Conservation (phyloP, 2,888 invertebrate species). For the Noctua janthina region DNA sequence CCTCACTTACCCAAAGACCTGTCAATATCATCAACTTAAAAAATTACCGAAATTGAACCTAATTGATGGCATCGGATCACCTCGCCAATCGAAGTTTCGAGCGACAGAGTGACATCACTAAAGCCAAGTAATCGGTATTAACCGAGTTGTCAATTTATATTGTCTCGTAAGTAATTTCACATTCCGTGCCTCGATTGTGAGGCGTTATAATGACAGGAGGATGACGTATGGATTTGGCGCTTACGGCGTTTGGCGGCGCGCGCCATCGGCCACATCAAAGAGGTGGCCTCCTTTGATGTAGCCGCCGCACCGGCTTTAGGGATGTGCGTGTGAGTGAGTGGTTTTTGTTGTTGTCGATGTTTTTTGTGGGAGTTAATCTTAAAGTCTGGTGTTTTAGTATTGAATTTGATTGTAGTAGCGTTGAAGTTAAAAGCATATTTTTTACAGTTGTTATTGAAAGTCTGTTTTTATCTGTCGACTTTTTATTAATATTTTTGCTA, state of each 20-base stretch:
- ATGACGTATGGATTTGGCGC: slow-evolving; percentile 91
- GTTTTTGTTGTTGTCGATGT: slow-evolving; percentile 71
- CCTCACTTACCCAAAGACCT: slow-evolving; percentile 14
- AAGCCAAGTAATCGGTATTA: slow-evolving; percentile 82
- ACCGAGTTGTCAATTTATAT: slow-evolving; percentile 89
- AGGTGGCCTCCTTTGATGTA: slow-evolving; percentile 90
- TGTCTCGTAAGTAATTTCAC: slow-evolving; percentile 90
- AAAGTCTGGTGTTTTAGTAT: not conserved
- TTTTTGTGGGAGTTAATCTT: slow-evolving; percentile 22
- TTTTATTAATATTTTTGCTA: no score
- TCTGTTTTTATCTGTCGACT: no score
- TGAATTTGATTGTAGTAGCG: not conserved
- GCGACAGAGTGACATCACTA: slow-evolving; percentile 57
- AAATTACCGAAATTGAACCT: slow-evolving; percentile 57
- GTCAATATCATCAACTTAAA: slow-evolving; percentile 42
- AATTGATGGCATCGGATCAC: slow-evolving; percentile 61
- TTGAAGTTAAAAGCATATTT: no score
- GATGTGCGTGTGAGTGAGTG: slow-evolving; percentile 73
- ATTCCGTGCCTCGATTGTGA: slow-evolving; percentile 88
- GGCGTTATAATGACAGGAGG: slow-evolving; percentile 90
- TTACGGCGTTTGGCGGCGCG: slow-evolving; percentile 90
- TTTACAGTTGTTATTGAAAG: no score
- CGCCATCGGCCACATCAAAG: slow-evolving; percentile 90
- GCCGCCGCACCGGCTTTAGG: slow-evolving; percentile 86
- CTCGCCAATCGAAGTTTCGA: slow-evolving; percentile 60